Evolutionary conservation across 2,888 invertebrate genomes (phyloP).

Genomic region (Ypsolopha scabrella): DNA sequence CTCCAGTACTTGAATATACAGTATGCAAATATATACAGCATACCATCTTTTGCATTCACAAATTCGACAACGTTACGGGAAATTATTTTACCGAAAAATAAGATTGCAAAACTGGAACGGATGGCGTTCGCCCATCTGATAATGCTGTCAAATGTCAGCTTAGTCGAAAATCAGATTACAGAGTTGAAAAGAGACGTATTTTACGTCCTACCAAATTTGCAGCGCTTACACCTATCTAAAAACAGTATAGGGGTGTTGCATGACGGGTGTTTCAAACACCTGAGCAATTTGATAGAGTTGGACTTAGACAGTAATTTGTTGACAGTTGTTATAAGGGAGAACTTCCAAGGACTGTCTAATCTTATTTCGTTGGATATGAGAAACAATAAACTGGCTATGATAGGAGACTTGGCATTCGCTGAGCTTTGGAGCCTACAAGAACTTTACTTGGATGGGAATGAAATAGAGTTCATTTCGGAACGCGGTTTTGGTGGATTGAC

Average conservation of each 20-base stretch:
- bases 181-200: constrained; percentile 83
- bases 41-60: constrained; percentile 81
- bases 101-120: constrained; percentile 75
- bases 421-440: constrained; percentile 82
- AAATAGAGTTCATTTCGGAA: constrained; percentile 80
- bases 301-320: constrained; percentile 84
- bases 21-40: constrained; percentile 78
- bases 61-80: constrained; percentile 78
- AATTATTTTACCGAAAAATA: constrained; percentile 78
- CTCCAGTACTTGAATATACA: constrained; percentile 77
- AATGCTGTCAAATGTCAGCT: constrained; percentile 76
- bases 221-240: constrained; percentile 82
- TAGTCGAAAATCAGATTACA: constrained; percentile 81
- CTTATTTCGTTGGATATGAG: constrained; percentile 80
- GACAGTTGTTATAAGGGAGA: constrained; percentile 79
- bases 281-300: constrained; percentile 80
- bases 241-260: constrained; percentile 88
- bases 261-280: constrained; percentile 83
- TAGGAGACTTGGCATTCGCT: constrained; percentile 85
- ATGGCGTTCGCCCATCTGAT: constrained; percentile 82
- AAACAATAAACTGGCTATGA: constrained; percentile 80
- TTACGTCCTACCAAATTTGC: constrained; percentile 78
- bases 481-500: constrained; percentile 82
- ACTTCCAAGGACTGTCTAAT: constrained; percentile 81
- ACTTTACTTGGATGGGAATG: constrained; percentile 77